A percentile compares a stretch with the other conserved stretches of the same genome.
phyloP scores from a whole-genome alignment of 2,797 vertebrate species.

The Sebastes jordani region DNA sequence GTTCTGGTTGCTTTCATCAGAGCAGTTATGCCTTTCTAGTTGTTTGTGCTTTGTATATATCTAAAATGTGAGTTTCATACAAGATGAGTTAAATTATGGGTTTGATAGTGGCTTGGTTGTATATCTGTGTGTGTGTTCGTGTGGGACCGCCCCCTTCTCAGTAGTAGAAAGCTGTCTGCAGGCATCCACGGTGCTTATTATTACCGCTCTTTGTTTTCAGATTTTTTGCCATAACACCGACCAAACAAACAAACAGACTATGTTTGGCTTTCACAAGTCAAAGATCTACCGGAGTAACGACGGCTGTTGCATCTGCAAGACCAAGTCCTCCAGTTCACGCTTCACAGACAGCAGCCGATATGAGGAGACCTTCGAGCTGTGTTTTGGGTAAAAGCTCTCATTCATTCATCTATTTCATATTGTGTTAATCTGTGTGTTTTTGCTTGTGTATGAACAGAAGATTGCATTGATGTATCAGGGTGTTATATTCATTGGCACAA shows the following conservation, averaged over 20 bases:
- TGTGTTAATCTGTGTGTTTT: neutral
- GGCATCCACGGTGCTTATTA: neutral
- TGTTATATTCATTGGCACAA: neutral
- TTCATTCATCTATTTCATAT: neutral
- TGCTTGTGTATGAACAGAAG: neutral
- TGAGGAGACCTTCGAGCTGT: conserved; percentile 85
- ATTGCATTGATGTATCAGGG: neutral
- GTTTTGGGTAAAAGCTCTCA: conserved; percentile 81
- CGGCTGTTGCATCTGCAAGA: conserved; percentile 88
- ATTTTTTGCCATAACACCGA: conserved; percentile 15
- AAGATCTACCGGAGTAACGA: conserved; percentile 89
- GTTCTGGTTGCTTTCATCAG: neutral
- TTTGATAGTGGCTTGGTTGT: neutral
- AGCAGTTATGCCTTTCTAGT: fast-evolving
- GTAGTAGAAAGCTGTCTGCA: conserved; percentile 48
- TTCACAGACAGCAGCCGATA: conserved; percentile 89
- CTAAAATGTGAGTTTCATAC: neutral
- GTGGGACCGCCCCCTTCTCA: conserved; percentile 75
- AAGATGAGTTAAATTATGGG: neutral
- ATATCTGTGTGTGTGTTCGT: neutral
- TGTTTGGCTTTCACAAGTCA: conserved; percentile 89
- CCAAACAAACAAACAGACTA: conserved; percentile 51
- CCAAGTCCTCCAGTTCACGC: conserved; percentile 88
- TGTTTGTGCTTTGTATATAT: neutral
- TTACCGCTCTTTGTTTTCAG: conserved; percentile 20